Evolutionary conservation across 64 coral and sea anemone genomes (phyloP), one percentile per base, ranked within the genome.

Genomic region (Orbicella faveolata): DNA sequence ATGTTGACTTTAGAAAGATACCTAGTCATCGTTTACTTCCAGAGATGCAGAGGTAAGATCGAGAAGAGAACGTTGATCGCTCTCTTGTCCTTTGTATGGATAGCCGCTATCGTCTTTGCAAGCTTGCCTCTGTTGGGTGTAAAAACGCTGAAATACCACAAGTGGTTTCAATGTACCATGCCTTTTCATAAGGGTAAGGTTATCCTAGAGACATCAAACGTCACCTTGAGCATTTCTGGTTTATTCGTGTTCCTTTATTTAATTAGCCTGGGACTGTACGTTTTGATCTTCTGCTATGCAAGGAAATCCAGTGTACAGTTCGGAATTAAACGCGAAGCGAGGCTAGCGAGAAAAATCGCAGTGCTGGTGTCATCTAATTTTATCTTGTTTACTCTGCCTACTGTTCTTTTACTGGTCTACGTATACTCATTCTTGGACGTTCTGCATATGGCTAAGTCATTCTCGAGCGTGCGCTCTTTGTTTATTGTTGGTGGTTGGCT

Each of bases 1-100:
- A 36, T 96, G 8, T 41, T 96, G 18, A 96, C 95, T 7, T 52
- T 93, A 30, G 95, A 96, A 53, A 73, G 95, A 77, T 96, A 96
- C 70, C 76, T 96, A 17, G 92, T 88, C 16, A 93, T 96, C 17
- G 64, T 96, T 0, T 77, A 92, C 52, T 89, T 88, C n/a, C 26
- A 90, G 5, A 67, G 79, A 63, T 92, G 88, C 19, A 90, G 89
- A 34, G 66, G 68, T 21, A 79, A 86, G 73, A 66, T 96, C 1
- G 76, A 88, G 7, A 70, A 67, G 16, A 90, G 39, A 69, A 87
- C 89, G 16, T 79, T 92, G 17, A 2, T 96, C 1, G 48, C 67
- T 4, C 64, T 83, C 14, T 30, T 91, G 36, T 51, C 52, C 0
- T 9, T 90, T 2, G 68, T 80, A 6, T 93, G 95, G 95, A 59